Evolutionary conservation across 2,113 vertebrate species (phyloP).

Genomic region (Channa argus): DNA sequence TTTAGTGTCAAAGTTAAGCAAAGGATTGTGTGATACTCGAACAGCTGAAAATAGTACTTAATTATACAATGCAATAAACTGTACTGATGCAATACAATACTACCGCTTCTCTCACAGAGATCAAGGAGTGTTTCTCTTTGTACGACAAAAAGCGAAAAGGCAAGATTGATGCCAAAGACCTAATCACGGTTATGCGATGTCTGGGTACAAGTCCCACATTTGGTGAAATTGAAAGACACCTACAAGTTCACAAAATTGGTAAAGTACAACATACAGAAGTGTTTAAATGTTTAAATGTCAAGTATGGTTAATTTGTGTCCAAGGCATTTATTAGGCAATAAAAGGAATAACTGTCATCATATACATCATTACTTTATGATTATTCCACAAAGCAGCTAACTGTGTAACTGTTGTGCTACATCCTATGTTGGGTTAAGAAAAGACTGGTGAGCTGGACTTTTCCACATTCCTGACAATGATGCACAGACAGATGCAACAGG

Average conservation of each 20-base stretch:
- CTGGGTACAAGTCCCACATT: constrained; percentile 91
- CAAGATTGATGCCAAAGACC: constrained; percentile 88
- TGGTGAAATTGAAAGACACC: constrained; percentile 87
- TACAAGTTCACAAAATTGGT: constrained; percentile 92
- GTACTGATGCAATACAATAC: neutral
- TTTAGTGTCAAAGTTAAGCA: neutral
- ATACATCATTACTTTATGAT: no score
- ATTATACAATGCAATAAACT: neutral
- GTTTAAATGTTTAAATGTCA: no score
- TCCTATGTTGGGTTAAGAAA: constrained; percentile 77
- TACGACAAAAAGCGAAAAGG: constrained; percentile 94
- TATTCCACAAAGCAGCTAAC: no score
- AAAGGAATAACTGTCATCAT: no score
- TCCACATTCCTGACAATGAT: constrained; percentile 95
- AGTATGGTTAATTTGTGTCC: neutral
- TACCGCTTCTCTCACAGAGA: constrained; percentile 82
- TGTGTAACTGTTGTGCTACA: neutral
- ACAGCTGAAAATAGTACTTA: neutral
- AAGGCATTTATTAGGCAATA: no score
- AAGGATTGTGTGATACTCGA: neutral
- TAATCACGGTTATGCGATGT: constrained; percentile 92
- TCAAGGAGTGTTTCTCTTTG: constrained; percentile 97
- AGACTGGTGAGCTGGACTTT: constrained; percentile 90
- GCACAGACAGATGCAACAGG: constrained; percentile 92
- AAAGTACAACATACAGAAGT: constrained; percentile 17